Evolutionary conservation across 2,888 invertebrate species (phyloP), one percentile per base, ranked within the genome.

Genomic region (Drosophila austrosaltans): DNA sequence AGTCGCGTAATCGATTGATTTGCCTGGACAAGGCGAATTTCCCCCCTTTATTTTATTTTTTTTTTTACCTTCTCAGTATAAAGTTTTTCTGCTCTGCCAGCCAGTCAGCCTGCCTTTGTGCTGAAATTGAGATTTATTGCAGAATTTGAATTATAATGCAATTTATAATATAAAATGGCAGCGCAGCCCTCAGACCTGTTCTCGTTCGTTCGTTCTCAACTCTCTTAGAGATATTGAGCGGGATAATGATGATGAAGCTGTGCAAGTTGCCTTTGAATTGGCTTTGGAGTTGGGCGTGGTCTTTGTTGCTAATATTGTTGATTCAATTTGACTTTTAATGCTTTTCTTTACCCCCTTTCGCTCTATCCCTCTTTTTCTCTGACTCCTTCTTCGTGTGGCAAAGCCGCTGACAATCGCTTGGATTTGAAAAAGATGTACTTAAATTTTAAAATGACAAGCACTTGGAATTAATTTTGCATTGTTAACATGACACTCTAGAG

Each of bases 1-100:
- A 88, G 88, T 89, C 89, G 88, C 88, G 89, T 88, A 88, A 88
- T 88, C 88, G 89, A 88, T 88, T 89, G 89, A 89, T 86, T 86
- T 83, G 84, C 81, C 74, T 75, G 75, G 80, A 56, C 75, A 74
- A 65, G 67, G 75, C 82, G 64, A 78, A 67, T 76, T 82, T 72
- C 72, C 20, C 20, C 12, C 7, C 16, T 36, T 42, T 39, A 3
- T 20, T 36, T 10, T 28, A 58, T 42, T 53, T 44, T 22, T 20
- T 12, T 12, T 40, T 12, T 40, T 48, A 48, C 25, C 61, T 36
- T 65, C 12, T 6, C 36, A 48, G 48, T 48, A 48, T 25, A 48
- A 48, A 48, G 28, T n/a, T 25, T 40, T n/a, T 8, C 53, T 20
- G 28, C 53, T 12, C 16, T 25, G 10, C 12, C 25, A 32, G 48